These are phyloP conservation scores for Gymnodraco acuticeps DNA, from an alignment of 2,797 vertebrate species.

Conservation along the genomic window DNA sequence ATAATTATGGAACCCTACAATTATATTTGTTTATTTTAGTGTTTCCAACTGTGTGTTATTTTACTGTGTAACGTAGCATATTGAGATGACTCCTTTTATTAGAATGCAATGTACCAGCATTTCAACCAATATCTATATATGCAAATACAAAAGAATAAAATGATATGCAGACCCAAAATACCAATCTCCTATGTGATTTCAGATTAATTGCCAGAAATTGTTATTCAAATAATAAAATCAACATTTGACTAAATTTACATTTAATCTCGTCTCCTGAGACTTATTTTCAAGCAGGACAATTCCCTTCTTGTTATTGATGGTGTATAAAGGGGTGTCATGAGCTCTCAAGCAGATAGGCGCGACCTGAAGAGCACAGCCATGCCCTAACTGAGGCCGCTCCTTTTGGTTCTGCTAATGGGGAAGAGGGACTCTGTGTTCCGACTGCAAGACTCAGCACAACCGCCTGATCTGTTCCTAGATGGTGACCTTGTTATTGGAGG, in stretches of 20 bases:
- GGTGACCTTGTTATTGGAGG: constrained; percentile 85
- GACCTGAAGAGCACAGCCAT: constrained; percentile 58
- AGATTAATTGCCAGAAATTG: background rate
- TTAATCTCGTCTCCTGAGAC: constrained; percentile 36
- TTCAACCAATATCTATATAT: background rate
- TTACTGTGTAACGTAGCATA: background rate
- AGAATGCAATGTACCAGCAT: too few species aligned
- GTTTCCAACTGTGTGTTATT: too few species aligned
- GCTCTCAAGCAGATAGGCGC: background rate
- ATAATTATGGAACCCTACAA: background rate
- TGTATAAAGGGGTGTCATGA: constrained; percentile 59
- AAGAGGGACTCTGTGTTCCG: constrained; percentile 66
- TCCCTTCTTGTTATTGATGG: constrained; percentile 17
- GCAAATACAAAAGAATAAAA: too few species aligned
- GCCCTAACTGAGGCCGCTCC: constrained; percentile 59
- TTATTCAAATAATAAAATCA: constrained; percentile 16
- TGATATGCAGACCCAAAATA: too few species aligned
- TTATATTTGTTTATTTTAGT: too few species aligned
- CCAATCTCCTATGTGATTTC: too few species aligned
- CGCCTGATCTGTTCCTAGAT: constrained; percentile 77
- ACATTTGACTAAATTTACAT: background rate
- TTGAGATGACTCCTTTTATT: background rate
- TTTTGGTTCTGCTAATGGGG: constrained; percentile 57
- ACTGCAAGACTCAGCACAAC: constrained; percentile 54
- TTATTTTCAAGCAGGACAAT: constrained; percentile 34